Base-by-base conservation (phyloP, 2,113 vertebrate genomes). In the Microcebus murinus region DNA sequence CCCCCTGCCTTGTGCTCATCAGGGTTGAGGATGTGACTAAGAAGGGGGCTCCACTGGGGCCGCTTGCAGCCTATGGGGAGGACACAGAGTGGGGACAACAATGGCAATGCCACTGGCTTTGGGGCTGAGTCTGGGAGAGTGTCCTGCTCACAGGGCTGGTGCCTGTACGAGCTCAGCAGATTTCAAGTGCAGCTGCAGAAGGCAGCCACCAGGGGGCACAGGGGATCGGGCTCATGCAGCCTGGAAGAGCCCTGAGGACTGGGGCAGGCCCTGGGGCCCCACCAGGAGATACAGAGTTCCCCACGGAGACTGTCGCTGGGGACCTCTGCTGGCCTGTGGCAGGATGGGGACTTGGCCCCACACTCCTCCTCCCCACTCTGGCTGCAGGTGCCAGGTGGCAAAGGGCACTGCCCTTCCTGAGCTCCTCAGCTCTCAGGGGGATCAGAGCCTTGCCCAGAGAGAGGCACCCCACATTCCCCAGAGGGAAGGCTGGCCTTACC, bases 1-100 rank as follows among this genome's bases (percentile, higher is more conserved):
- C 29, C 17, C 21, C 34, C 29, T 27, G 25, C 17, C 36, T 65
- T 18, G 3, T 6, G 20, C 11, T 21, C 34, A 3, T 15, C 14
- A 0, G 20, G 10, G 42, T 0, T 4, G 23, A 1, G 17, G 8
- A 34, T 36, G 45, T 3, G 27, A 25, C 65, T n/a, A 34, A 23
- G 57, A 45, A 42, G n/a, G 68, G 27, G 3, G 18, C 59, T 70
- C 14, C 29, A 3, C 10, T 3, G 12, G 8, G 27, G 31, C 18
- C 27, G 10, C 10, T 65, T 36, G 39, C 59, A 31, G 27, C 45
- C 74, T 13, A 8, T 14, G 1, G 63, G 42, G 67, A 48, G 21
- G 29, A n/a, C n/a, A 6, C 91, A 12, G 0, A 0, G 29, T 50
- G 31, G 57, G 59, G 48, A 36, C 8, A 7, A 59, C 1, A 17